Percentiles rank a stretch among this genome's conserved stretches.
Evolutionary conservation across 2,797 vertebrate species (phyloP).

Genomic region (Sylvia borin): DNA sequence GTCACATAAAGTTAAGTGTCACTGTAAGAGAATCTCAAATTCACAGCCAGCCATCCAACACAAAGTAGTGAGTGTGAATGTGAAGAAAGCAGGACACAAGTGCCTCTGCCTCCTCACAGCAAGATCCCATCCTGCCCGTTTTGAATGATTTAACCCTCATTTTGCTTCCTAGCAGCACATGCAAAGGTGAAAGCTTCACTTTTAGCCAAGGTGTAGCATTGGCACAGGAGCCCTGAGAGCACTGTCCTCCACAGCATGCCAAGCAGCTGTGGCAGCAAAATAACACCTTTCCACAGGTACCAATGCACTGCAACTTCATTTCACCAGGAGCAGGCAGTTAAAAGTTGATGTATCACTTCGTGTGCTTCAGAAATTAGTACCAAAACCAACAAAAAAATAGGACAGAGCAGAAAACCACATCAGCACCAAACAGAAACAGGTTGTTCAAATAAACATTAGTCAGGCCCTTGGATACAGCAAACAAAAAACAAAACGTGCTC

Average conservation of each 20-base stretch:
- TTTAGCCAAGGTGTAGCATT: neutral
- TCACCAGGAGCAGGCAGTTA: neutral
- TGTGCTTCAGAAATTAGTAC: neutral
- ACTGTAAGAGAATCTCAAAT: neutral
- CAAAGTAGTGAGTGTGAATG: accelerated
- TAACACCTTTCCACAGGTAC: neutral
- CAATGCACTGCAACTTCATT: neutral
- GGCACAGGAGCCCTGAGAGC: neutral
- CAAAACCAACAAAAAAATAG: neutral
- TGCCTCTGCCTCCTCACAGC: neutral
- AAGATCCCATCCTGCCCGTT: accelerated
- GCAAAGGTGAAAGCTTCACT: neutral
- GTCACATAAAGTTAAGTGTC: neutral
- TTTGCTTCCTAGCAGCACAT: neutral
- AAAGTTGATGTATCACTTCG: neutral
- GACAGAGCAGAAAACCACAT: neutral
- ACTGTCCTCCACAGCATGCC: neutral
- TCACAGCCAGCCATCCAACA: neutral
- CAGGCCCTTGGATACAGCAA: neutral
- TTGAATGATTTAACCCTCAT: neutral
- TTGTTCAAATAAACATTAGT: neutral
- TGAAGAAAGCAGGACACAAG: neutral
- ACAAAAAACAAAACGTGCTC: neutral
- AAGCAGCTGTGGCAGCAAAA: neutral
- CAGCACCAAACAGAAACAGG: neutral